Evolutionary conservation across 2,797 vertebrate genomes (phyloP).

Genomic region (Poecilia picta): DNA sequence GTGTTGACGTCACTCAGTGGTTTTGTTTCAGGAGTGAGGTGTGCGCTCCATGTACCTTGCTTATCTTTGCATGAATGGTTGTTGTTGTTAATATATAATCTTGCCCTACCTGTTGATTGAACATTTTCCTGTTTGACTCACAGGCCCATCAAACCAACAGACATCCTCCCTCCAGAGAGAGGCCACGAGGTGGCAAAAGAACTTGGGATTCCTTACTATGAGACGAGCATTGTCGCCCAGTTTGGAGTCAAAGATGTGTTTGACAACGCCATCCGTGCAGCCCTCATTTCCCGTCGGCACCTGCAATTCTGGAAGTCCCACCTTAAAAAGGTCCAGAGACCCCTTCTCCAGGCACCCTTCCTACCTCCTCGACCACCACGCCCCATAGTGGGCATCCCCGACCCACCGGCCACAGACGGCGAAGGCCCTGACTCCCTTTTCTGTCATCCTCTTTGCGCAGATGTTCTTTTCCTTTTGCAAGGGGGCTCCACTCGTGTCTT

Average conservation of each 20-base stretch:
- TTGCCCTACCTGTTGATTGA: conserved; percentile 1
- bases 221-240: conserved; percentile 93
- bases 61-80: background rate
- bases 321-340: conserved; percentile 89
- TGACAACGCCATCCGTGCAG: conserved; percentile 92
- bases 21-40: background rate
- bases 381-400: conserved; percentile 86
- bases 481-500: conserved; percentile 82
- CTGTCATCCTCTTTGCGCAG: conserved; percentile 85
- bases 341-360: conserved; percentile 89
- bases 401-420: conserved; percentile 76
- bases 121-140: conserved; percentile 11
- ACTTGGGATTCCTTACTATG: conserved; percentile 90
- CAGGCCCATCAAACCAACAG: conserved; percentile 91
- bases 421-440: conserved; percentile 85
- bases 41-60: too few species aligned
- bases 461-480: conserved; percentile 88
- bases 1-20: background rate
- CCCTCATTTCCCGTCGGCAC: conserved; percentile 91
- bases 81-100: background rate
- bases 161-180: conserved; percentile 89
- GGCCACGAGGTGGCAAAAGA: conserved; percentile 93
- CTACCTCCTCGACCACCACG: conserved; percentile 88
- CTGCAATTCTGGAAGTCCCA: conserved; percentile 96
- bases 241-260: conserved; percentile 94